Base-by-base conservation (phyloP, 2,113 vertebrate genomes). In the Cryptotis parvus region DNA sequence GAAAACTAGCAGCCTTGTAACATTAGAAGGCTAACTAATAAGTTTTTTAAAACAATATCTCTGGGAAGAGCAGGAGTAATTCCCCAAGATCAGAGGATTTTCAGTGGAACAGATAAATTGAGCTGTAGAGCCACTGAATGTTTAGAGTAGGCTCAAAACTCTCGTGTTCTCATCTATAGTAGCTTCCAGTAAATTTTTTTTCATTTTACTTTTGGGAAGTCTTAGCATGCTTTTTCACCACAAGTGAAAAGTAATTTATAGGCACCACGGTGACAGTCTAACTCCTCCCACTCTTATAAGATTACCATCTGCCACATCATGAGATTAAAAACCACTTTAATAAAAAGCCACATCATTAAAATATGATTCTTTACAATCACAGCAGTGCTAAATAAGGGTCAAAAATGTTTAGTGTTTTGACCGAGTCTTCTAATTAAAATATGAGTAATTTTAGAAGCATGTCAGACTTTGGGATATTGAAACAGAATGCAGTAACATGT, bases 401-500 rank as follows among this genome's bases (percentile, higher is more conserved):
- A 84, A 26, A 75, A 69, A 87, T 15, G 63, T 70, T 45, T 69
- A 83, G 39, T 70, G 35, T 72, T 77, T 22, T 49, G 74, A 80
- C 72, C 20, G 55, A 84, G 31, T 15, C 7, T 72, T 85, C 39
- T 77, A 58, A 66, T 77, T 93, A 75, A 75, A 76, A 70, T 61
- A 45, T 76, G 33, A 75, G 55, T 70, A 75, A 80, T 55, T 88
- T n/a, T 84, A 58, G 76, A 76, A 83, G 68, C 9, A 31, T 87
- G 33, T 78, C 37, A 74, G 37, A 61, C 26, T 49, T 77, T 20
- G 58, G 24, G 27, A 73, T 68, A 61, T 49, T 58, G 29, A 95
- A 90, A 69, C 24, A 16, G 14, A 78, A 45, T 10, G 2, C 3
- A 65, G 65, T 14, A 90, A 61, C 1, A 52, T 84, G 29, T 27